A percentile compares a stretch with the other conserved stretches of the same genome.
These are phyloP conservation scores for Nephila pilipes DNA, from an alignment of 1,140 invertebrate species.

Conservation along the genomic window DNA sequence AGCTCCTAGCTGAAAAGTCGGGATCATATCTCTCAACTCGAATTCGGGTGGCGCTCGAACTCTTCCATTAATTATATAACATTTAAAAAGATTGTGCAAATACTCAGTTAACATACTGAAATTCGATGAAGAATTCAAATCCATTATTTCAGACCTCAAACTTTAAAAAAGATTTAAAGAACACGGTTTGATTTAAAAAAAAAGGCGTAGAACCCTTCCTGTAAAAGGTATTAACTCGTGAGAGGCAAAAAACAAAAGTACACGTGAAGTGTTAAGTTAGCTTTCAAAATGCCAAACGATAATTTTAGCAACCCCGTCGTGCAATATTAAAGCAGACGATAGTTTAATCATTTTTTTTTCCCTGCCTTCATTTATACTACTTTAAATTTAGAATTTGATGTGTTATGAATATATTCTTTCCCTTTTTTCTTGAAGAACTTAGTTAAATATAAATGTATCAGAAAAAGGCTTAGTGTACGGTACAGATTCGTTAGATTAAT, in stretches of 20 bases:
- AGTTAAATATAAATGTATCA: too few relatives aligned
- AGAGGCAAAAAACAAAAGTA: background rate
- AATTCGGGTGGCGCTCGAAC: constrained; percentile 43
- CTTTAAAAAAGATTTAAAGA: background rate
- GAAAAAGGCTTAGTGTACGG: too few relatives aligned
- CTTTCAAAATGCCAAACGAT: background rate
- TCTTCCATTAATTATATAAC: constrained; percentile 57
- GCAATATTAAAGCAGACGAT: background rate
- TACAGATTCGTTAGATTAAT: too few relatives aligned
- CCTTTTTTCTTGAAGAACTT: too few relatives aligned
- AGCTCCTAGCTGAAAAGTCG: constrained; percentile 66
- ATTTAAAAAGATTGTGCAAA: constrained; percentile 59
- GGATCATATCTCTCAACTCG: constrained; percentile 54
- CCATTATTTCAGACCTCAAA: background rate
- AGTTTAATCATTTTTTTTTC: background rate
- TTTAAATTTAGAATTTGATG: too few relatives aligned
- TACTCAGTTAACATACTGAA: constrained; percentile 63
- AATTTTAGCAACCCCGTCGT: background rate
- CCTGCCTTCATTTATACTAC: background rate
- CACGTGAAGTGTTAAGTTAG: constrained; percentile 6
- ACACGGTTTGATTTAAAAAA: background rate
- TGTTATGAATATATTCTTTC: too few relatives aligned
- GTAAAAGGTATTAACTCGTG: background rate
- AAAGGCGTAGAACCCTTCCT: background rate
- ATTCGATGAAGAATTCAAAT: constrained; percentile 2